Conservation (phyloP, 2,113 vertebrate species). For the Panurus biarmicus region DNA sequence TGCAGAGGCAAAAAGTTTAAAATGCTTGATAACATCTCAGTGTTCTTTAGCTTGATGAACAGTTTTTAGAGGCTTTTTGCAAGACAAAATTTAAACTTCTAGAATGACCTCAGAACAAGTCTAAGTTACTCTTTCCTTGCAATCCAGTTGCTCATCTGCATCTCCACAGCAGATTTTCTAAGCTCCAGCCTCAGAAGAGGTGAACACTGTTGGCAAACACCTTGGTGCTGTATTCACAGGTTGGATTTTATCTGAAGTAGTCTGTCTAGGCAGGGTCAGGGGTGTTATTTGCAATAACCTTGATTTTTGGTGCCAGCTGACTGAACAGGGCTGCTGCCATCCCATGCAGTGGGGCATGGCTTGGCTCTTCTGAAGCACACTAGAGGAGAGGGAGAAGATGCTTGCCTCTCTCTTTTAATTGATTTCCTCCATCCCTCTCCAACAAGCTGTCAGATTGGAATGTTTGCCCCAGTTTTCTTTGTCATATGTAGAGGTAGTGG, state of each 20-base stretch:
- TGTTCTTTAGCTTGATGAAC: not conserved
- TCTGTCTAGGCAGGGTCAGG: not conserved
- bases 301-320: not conserved
- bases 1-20: not conserved
- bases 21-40: not conserved
- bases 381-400: not conserved
- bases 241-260: not conserved
- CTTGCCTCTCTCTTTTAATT: not conserved
- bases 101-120: not conserved
- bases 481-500: slow-evolving; percentile 17
- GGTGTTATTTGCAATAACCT: not conserved
- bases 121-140: not conserved
- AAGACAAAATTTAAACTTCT: not conserved
- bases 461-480: slow-evolving; percentile 49
- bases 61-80: not conserved
- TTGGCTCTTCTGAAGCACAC: not conserved
- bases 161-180: not conserved
- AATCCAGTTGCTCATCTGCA: not conserved
- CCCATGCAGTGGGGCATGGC: not conserved
- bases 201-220: not conserved
- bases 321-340: not conserved
- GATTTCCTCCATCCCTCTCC: slow-evolving; percentile 22
- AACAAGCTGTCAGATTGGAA: slow-evolving; percentile 46
- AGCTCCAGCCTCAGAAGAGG: not conserved
- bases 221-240: not conserved